Base-by-base conservation (phyloP, 2,888 invertebrate species). In the Pharmacophagus antenor region DNA sequence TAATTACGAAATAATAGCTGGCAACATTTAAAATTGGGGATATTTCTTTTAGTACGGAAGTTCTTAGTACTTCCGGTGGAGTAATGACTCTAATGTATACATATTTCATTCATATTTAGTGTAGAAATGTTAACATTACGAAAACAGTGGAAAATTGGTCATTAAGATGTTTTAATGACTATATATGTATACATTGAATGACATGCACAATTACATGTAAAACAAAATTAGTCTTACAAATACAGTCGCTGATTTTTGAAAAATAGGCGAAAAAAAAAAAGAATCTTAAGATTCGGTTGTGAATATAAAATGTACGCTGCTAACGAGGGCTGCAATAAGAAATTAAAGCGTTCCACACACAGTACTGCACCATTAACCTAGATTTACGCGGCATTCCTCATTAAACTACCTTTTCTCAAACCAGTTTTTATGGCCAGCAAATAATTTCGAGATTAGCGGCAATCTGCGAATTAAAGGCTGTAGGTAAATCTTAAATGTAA, bases 301-400 rank as follows among this genome's bases (percentile, higher is more conserved):
- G 41, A 54, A 25, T 59, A 54, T 31, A n/a, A 60, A 60, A 51
- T 31, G 56, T 44, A 51, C n/a, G n/a, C n/a, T 25, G 51, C 55
- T 56, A 56, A 60, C 23, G 60, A 56, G 60, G 27, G 41, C 48
- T 37, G 60, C 37, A 60, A 60, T 55, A 60, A 60, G 60, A 51
- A 56, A 60, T 60, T 56, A 56, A 60, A 60, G 22, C 51, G 49
- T 37, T 31, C 41, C 17, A 21, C 41, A 50, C 37, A 31, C 22
- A 27, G 50, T 49, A 27, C 54, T 41, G 56, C 51, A 46, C 60
- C 56, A 51, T 56, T 60, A 60, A 60, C 60, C 60, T 23, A 60
- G 51, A 60, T 60, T n/a, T 50, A 27, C 53, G 15, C 7, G 21
- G 60, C 60, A 47, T 50, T 55, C 23, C 50, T 60, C 56, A 56